These are phyloP conservation scores for Chondrosia reniformis DNA, from an alignment of 37 sponge, comb jelly and placozoan species.

Conservation along the genomic window DNA sequence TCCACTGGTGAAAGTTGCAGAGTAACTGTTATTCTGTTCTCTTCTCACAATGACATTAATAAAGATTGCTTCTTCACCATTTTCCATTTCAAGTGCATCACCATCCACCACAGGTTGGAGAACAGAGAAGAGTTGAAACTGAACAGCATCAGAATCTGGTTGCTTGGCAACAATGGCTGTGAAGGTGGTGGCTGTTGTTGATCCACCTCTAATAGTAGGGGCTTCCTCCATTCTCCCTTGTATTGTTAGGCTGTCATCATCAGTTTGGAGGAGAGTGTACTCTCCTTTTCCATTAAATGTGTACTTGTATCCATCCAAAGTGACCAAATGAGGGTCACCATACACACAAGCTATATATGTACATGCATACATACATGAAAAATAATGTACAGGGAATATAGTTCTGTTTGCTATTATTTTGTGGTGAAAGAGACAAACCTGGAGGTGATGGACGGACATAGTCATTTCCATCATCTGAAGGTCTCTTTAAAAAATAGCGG, in stretches of 20 bases:
- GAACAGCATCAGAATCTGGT: slow-evolving; percentile 22
- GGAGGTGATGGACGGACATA: neutral
- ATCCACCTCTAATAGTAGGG: neutral
- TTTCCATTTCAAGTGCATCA: no score
- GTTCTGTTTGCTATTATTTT: no score
- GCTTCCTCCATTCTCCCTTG: slow-evolving; percentile 59
- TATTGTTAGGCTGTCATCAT: slow-evolving; percentile 43
- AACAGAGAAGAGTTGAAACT: slow-evolving; percentile 12
- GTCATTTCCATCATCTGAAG: slow-evolving; percentile 18
- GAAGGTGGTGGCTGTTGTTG: slow-evolving; percentile 41
- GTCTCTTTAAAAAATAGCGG: neutral
- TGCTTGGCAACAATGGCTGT: slow-evolving; percentile 52
- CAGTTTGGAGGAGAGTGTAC: slow-evolving; percentile 48
- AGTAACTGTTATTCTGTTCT: neutral
- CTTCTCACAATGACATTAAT: neutral
- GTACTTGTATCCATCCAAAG: no score
- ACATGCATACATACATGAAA: neutral
- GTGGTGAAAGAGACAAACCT: neutral
- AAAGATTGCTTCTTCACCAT: neutral
- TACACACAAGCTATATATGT: no score
- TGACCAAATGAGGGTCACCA: no score
- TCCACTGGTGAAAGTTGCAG: slow-evolving; percentile 2
- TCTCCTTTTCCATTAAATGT: slow-evolving; percentile 76
- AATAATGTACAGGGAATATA: no score
- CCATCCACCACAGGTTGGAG: no score